A percentile compares a stretch with the other conserved stretches of the same genome.
These are phyloP conservation scores for Aporophyla lueneburgensis DNA, from an alignment of 2,888 invertebrate genomes.

Conservation along the genomic window DNA sequence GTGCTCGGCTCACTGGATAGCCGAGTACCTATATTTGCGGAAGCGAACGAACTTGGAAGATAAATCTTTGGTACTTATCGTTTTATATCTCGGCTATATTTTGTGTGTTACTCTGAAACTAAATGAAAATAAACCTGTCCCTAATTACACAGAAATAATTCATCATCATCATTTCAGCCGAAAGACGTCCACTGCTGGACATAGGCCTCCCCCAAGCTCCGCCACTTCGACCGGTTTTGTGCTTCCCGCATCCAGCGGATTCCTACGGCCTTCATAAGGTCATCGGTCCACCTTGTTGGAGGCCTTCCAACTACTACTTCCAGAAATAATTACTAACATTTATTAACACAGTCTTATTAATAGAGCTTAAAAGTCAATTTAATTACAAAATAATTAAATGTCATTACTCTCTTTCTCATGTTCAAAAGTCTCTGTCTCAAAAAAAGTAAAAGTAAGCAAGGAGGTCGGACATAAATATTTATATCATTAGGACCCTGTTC, in stretches of 20 bases:
- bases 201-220: too few species aligned
- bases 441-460: slow-evolving; percentile 11
- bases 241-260: too few species aligned
- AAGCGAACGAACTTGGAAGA: not conserved
- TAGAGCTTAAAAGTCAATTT: not conserved
- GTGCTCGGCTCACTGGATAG: slow-evolving; percentile 15
- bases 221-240: too few species aligned
- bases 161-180: too few species aligned
- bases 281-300: too few species aligned
- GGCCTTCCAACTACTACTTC: too few species aligned
- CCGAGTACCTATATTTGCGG: slow-evolving; percentile 13
- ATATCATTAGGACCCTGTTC: slow-evolving; percentile 34
- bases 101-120: not conserved
- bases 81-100: not conserved
- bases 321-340: not conserved
- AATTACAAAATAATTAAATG: not conserved
- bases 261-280: too few species aligned
- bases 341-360: not conserved
- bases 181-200: too few species aligned
- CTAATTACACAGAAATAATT: not conserved
- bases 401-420: not conserved
- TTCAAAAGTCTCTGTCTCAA: not conserved
- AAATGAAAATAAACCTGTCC: not conserved
- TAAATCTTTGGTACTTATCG: not conserved
- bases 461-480: slow-evolving; percentile 46